Conservation (phyloP, 1,140 invertebrate genomes). For the Drosophila nigrodunni region DNA sequence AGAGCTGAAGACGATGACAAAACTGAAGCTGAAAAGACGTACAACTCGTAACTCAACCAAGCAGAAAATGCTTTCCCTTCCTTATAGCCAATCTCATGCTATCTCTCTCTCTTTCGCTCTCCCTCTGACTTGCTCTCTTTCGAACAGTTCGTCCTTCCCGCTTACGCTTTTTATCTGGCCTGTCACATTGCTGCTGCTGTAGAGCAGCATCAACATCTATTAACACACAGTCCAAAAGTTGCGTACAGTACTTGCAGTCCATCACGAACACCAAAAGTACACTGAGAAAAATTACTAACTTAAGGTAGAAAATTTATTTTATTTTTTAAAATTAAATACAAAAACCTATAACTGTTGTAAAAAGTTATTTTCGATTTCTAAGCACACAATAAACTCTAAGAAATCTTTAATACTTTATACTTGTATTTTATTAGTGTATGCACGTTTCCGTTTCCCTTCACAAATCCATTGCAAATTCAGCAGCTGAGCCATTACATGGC, state of each 20-base stretch:
- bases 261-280: neutral
- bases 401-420: no score
- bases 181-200: conserved; percentile 1
- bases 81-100: neutral
- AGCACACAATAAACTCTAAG: no score
- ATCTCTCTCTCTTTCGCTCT: neutral
- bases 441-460: conserved; percentile 6
- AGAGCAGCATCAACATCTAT: conserved; percentile 37
- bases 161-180: neutral
- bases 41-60: conserved; percentile 44
- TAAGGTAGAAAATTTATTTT: no score
- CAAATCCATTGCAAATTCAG: conserved; percentile 14
- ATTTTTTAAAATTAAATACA: no score
- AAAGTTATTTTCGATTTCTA: no score
- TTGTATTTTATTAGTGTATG: no score
- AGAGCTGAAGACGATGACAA: neutral
- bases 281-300: no score
- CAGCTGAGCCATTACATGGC: conserved; percentile 21
- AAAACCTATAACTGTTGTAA: no score
- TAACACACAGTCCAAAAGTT: conserved; percentile 21
- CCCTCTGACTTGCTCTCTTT: neutral
- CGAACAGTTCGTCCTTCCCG: neutral
- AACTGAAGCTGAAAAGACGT: conserved; percentile 11
- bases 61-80: conserved; percentile 30
- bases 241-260: neutral